Conservation (phyloP, 2,797 vertebrate species). For the Ceryle rudis region DNA sequence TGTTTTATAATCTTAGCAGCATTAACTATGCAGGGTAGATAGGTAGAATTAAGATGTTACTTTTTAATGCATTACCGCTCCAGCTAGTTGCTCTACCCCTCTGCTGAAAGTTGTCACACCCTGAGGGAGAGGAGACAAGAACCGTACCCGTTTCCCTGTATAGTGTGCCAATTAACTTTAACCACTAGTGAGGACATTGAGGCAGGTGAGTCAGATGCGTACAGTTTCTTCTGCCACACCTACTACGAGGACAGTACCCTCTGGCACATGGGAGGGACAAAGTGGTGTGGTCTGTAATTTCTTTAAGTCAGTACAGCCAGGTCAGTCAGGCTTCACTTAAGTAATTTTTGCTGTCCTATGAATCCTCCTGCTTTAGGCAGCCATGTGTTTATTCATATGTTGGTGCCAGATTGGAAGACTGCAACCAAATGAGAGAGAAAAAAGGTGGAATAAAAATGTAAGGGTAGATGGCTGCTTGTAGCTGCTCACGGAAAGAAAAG, state of each 20-base stretch:
- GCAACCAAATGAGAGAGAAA: neutral
- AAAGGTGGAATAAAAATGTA: neutral
- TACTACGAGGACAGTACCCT: neutral
- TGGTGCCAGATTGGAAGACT: neutral
- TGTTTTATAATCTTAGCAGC: neutral
- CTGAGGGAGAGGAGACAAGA: neutral
- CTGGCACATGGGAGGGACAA: neutral
- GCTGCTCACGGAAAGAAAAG: neutral
- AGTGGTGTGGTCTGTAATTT: neutral
- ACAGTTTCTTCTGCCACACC: neutral
- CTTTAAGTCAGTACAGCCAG: neutral
- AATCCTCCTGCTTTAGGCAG: neutral
- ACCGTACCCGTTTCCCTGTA: neutral
- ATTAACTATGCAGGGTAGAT: neutral
- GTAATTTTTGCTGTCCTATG: neutral
- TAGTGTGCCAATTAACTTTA: conserved; percentile 14
- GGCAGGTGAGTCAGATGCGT: conserved; percentile 12
- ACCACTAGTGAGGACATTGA: neutral
- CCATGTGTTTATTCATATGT: neutral
- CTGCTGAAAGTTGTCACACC: conserved; percentile 28
- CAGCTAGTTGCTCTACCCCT: neutral
- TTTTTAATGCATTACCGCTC: neutral
- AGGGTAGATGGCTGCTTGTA: neutral
- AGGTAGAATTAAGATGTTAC: neutral
- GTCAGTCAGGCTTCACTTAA: neutral